Evolutionary conservation across 2,888 invertebrate genomes (phyloP).

Genomic region (Drosophila sordidula): DNA sequence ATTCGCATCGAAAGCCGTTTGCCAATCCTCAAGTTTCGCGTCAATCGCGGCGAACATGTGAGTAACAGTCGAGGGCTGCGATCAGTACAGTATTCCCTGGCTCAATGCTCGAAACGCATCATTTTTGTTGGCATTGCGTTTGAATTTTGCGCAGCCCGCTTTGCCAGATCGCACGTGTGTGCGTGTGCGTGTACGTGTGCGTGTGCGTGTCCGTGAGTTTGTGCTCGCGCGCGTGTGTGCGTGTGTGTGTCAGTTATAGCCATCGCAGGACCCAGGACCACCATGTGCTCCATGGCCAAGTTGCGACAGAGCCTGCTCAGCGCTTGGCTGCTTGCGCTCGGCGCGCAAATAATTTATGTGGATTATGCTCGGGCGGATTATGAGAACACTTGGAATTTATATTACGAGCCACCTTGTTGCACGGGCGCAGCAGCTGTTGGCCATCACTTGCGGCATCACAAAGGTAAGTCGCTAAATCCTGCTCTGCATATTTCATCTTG

Average conservation of each 20-base stretch:
- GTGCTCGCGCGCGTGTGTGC: conserved; percentile 6
- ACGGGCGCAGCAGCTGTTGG: conserved; percentile 86
- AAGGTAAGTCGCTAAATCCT: conserved; percentile 87
- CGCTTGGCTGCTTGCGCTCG: conserved; percentile 60
- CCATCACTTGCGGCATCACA: conserved; percentile 90
- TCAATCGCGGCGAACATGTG: conserved; percentile 49
- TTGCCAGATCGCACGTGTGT: neutral
- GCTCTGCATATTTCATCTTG: conserved; percentile 37
- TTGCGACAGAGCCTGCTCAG: conserved; percentile 48
- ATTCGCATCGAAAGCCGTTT: neutral
- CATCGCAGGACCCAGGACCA: conserved; percentile 18
- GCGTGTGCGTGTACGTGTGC: conserved; percentile 16
- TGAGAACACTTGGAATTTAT: conserved; percentile 89
- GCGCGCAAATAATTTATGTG: conserved; percentile 82
- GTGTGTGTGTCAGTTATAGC: conserved; percentile 20
- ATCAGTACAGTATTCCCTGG: conserved; percentile 34
- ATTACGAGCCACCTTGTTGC: conserved; percentile 92
- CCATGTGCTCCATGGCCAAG: conserved; percentile 43
- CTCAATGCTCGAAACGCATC: conserved; percentile 52
- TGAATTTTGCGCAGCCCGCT: neutral
- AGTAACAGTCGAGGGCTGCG: conserved; percentile 19
- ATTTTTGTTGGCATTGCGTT: conserved; percentile 35
- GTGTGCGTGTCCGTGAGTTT: conserved; percentile 18
- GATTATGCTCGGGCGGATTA: conserved; percentile 86
- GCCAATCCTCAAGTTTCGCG: conserved; percentile 18